Evolutionary conservation across 2,888 invertebrate genomes (phyloP).

Genomic region (Drosophila neotestacea): DNA sequence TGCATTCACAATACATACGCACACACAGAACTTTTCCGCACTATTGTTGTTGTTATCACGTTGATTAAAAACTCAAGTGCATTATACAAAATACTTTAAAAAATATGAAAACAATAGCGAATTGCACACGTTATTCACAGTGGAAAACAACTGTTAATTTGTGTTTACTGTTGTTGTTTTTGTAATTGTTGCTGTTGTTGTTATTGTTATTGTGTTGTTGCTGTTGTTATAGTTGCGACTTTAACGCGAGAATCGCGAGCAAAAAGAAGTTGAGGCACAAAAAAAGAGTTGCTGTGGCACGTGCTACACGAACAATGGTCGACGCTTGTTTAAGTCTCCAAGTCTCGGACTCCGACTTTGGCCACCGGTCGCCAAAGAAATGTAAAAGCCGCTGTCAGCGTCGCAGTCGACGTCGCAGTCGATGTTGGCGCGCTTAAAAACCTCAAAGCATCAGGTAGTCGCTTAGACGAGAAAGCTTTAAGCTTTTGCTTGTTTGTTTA

Average conservation of each 20-base stretch:
- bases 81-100: conserved; percentile 5
- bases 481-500: conserved; percentile 50
- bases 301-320: conserved; percentile 85
- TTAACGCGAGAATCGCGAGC: conserved; percentile 21
- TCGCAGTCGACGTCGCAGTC: conserved; percentile 2
- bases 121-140: conserved; percentile 36
- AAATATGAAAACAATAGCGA: conserved; percentile 8
- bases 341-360: conserved; percentile 33
- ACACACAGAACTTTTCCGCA: conserved; percentile 1
- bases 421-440: conserved; percentile 37
- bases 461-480: conserved; percentile 57
- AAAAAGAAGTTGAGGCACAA: not conserved
- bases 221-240: conserved; percentile 2
- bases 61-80: not conserved
- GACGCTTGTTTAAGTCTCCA: conserved; percentile 80
- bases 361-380: conserved; percentile 67
- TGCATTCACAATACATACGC: not conserved
- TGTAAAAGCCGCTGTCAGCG: conserved; percentile 56
- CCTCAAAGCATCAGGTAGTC: conserved; percentile 31
- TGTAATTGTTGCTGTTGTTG: conserved; percentile 10
- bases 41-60: conserved; percentile 7
- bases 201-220: conserved; percentile 13
- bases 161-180: conserved; percentile 23
- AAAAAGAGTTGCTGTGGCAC: conserved; percentile 67
- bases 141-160: conserved; percentile 32